Evolutionary conservation across 2,113 vertebrate species (phyloP).

Genomic region (Lepisosteus oculatus): DNA sequence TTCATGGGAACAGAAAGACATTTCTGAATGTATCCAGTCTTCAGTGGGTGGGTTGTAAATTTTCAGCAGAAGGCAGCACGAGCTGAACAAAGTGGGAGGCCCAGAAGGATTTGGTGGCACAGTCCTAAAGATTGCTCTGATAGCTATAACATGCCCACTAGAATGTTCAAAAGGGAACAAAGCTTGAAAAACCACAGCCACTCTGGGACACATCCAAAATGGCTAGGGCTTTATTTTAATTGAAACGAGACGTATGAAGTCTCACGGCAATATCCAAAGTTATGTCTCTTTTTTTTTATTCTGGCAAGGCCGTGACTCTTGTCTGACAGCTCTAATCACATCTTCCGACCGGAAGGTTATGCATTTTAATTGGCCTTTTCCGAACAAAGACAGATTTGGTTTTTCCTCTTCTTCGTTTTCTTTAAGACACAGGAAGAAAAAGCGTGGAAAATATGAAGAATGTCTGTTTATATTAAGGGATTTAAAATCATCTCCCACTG

Average conservation of each 20-base stretch:
- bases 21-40: conserved; percentile 1
- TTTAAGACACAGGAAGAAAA: conserved; percentile 42
- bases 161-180: conserved; percentile 45
- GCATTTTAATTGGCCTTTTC: conserved; percentile 63
- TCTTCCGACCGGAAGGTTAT: conserved; percentile 65
- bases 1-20: neutral
- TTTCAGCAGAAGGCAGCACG: conserved; percentile 45
- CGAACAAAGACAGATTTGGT: conserved; percentile 62
- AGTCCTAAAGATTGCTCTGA: conserved; percentile 52
- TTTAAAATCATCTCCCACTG: conserved; percentile 46
- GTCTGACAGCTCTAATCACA: conserved; percentile 62
- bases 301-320: conserved; percentile 66
- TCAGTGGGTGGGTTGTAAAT: conserved; percentile 37
- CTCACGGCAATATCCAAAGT: conserved; percentile 54
- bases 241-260: conserved; percentile 57
- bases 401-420: conserved; percentile 43
- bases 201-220: conserved; percentile 48
- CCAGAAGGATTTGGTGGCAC: conserved; percentile 51
- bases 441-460: conserved; percentile 46
- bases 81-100: conserved; percentile 53
- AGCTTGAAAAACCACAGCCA: conserved; percentile 45
- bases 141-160: conserved; percentile 56
- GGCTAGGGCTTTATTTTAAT: conserved; percentile 52
- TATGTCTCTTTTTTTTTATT: conserved; percentile 47
- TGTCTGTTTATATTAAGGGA: conserved; percentile 35